Base-by-base conservation (phyloP, 2,113 vertebrate species). In the Hyperopisus bebe region DNA sequence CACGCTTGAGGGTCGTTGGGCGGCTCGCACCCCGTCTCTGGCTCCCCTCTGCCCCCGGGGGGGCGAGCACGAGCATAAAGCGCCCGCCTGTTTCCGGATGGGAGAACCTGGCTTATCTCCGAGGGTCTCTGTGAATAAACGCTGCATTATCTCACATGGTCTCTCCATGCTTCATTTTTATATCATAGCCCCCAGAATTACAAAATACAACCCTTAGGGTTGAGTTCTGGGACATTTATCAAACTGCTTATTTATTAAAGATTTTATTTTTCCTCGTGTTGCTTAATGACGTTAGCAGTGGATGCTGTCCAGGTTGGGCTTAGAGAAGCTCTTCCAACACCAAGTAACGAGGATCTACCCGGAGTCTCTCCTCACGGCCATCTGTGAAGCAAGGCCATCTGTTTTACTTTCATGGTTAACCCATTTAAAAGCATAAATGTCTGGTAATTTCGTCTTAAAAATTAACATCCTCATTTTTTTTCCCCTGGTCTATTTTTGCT, bases 381-480 rank as follows among this genome's bases (percentile, higher is more conserved):
- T 80, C 74, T 39, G 74, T 42, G 35, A 80, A 17, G 35, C 39
- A 3, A 19, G 17, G 74, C 74, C 74, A 42, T 80, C 74, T 80
- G 74, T 42, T 70, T 70, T 70, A 70, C 27, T 70, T 70, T 70
- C n/a, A 70, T 80, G 74, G 74, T 80, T 42, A 80, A 39, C 31
- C 35, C 74, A 80, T 80, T 80, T 80, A 80, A 80, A 80, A 80
- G 35, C 74, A 80, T 39, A 80, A 80, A 80, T 80, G 74, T 80
- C 35, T 39, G 74, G 74, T 35, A 80, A 39, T 80, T 80, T 80
- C 6, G 5, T 42, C 74, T 80, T 80, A 70, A 31, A 66, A 66
- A 70, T 70, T 13, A 42, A 80, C 74, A 80, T 80, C 74, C 74
- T 42, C 35, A 39, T 42, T 39, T 42, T 77, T 35, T 31, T 74